Evolutionary conservation across 2,113 vertebrate species (phyloP).

Genomic region (Lagopus muta): DNA sequence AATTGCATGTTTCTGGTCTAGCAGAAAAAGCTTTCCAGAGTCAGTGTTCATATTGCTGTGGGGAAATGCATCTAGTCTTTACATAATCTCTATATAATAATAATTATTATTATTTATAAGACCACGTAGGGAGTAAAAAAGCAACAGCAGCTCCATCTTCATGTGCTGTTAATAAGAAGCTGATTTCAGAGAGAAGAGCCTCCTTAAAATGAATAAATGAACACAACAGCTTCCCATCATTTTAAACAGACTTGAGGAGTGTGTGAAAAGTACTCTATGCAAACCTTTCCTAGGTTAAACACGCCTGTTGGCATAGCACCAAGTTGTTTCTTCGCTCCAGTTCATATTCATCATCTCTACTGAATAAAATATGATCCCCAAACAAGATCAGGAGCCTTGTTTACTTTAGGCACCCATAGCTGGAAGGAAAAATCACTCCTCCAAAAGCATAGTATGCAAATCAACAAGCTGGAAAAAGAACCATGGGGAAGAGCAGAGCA

Average conservation of each 20-base stretch:
- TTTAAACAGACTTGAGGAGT: neutral
- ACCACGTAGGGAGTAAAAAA: constrained; percentile 16
- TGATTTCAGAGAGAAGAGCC: neutral
- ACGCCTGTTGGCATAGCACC: neutral
- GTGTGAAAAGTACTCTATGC: neutral
- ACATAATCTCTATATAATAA: neutral
- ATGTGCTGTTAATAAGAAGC: neutral
- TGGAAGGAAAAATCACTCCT: neutral
- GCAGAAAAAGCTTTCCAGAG: constrained; percentile 36
- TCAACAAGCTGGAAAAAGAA: neutral
- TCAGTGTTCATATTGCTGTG: constrained; percentile 46
- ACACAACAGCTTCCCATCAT: neutral
- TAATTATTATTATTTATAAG: constrained; percentile 49
- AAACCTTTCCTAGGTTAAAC: neutral
- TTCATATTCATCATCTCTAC: neutral
- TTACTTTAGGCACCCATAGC: neutral
- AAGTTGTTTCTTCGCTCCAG: neutral
- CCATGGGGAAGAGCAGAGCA: fast-evolving
- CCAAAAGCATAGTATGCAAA: neutral
- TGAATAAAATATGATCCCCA: neutral
- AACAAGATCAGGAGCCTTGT: neutral
- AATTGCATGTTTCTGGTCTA: constrained; percentile 39
- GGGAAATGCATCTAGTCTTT: constrained; percentile 42
- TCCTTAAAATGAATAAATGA: neutral
- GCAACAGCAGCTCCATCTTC: constrained; percentile 5